Evolutionary conservation across 2,797 vertebrate species (phyloP).

Genomic region (Microctenopoma stevenorrisi): DNA sequence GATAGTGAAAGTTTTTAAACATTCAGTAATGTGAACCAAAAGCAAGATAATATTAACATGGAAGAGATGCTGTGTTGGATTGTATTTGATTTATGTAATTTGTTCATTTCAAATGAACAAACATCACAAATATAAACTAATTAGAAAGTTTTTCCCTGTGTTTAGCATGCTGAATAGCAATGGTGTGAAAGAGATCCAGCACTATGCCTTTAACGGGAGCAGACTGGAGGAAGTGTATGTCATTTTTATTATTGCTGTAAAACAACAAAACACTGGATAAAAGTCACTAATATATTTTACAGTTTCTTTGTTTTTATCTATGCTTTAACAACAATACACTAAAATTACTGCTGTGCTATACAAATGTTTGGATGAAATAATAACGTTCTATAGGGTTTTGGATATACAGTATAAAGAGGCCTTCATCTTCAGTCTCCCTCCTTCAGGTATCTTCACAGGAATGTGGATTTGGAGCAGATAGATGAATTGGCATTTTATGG

Average conservation of each 20-base stretch:
- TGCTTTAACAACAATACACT: background rate
- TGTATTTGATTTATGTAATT: too few species aligned
- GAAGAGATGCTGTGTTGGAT: too few species aligned
- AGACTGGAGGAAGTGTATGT: conserved; percentile 89
- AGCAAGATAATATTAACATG: too few species aligned
- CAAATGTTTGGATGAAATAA: background rate
- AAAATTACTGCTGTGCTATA: background rate
- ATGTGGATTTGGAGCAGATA: conserved; percentile 84
- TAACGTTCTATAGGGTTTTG: background rate
- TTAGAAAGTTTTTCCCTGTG: background rate
- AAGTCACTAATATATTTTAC: background rate
- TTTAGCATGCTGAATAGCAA: conserved; percentile 88
- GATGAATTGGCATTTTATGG: conserved; percentile 88
- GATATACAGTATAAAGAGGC: background rate
- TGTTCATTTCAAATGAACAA: background rate
- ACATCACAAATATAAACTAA: background rate
- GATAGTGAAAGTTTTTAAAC: too few species aligned
- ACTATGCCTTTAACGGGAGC: conserved; percentile 89
- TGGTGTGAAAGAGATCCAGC: conserved; percentile 85
- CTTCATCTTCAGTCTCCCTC: conserved; percentile 10
- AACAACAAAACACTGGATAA: conserved; percentile 1
- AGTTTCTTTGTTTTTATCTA: background rate
- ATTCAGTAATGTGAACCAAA: too few species aligned
- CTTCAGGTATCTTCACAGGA: conserved; percentile 89
- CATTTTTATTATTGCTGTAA: background rate